Base-by-base conservation (phyloP, 1,140 invertebrate genomes). In the Sogatella furcifera region DNA sequence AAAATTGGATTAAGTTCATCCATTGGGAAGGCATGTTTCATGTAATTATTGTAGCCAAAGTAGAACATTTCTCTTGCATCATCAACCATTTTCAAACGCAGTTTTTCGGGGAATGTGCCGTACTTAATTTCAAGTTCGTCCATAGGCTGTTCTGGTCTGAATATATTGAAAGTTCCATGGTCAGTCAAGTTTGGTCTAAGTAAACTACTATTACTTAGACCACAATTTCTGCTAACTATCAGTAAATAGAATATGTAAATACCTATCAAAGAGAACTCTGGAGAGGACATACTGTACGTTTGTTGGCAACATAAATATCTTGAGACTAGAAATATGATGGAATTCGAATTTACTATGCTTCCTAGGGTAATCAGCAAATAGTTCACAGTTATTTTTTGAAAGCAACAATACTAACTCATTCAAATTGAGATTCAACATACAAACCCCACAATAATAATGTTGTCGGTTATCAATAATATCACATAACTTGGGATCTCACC, bases 41-140 rank as follows among this genome's bases (percentile, higher is more conserved):
- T 80, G 71, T 99, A 99, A 67, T 89, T 90, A 65, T 98, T 85
- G 72, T 98, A 99, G 0, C 93, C 95, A 83, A 97, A 93, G 70
- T 91, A 86, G 72, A 95, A 95, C 89, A 94, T 93, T 60, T 85
- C 79, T 28, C 83, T 78, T 1, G 90, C 89, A 74, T 93, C 88
- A 69, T 92, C 85, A 57, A 72, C 52, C 67, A 76, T 72, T 58
- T 71, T 62, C 22, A 70, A 44, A 14, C 74, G 62, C 55, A 71
- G 67, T 15, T 67, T 63, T 61, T 77, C 74, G 0, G 71, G 63
- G 62, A 73, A 74, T 43, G 69, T 64, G 6, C 73, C 73, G 72
- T 77, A 79, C 65, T 76, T 77, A n/a, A 62, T 68, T 57, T 77
- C 73, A 56, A 77, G 70, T 43, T 69, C 68, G 63, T 76, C 73